Percentiles rank a stretch among this genome's conserved stretches.
phyloP scores from a whole-genome alignment of 1,140 invertebrate species.

The Galendromus occidentalis region DNA sequence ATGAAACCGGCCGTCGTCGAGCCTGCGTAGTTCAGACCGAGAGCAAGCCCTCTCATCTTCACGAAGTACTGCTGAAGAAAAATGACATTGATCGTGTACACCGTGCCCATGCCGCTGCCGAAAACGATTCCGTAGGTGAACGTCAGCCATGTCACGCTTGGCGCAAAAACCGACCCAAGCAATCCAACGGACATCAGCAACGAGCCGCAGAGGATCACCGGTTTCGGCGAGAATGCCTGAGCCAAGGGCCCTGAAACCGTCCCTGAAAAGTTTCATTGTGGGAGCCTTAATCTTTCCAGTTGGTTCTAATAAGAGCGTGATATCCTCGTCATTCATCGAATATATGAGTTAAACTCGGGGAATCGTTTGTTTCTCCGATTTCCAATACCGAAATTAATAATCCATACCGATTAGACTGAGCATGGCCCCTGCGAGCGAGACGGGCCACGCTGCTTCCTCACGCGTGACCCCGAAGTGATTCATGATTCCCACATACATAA shows the following conservation, averaged over 20 bases:
- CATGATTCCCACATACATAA: slow-evolving; percentile 14
- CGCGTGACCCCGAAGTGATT: slow-evolving; percentile 11
- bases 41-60: background rate
- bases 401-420: background rate
- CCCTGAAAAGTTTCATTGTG: background rate
- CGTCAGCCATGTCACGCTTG: background rate
- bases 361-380: background rate
- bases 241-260: background rate
- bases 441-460: slow-evolving; percentile 16
- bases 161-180: background rate
- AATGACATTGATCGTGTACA: background rate
- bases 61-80: background rate
- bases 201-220: background rate
- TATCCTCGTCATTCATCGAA: too few species aligned
- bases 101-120: background rate
- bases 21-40: background rate
- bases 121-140: background rate
- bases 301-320: too few species aligned
- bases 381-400: background rate
- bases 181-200: background rate
- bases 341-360: background rate
- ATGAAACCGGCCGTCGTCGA: background rate
- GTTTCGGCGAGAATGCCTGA: background rate
- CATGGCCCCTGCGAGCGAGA: background rate
- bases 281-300: too few species aligned